phyloP scores from a whole-genome alignment of 2,113 vertebrate species.

The Carlito syrichta region DNA sequence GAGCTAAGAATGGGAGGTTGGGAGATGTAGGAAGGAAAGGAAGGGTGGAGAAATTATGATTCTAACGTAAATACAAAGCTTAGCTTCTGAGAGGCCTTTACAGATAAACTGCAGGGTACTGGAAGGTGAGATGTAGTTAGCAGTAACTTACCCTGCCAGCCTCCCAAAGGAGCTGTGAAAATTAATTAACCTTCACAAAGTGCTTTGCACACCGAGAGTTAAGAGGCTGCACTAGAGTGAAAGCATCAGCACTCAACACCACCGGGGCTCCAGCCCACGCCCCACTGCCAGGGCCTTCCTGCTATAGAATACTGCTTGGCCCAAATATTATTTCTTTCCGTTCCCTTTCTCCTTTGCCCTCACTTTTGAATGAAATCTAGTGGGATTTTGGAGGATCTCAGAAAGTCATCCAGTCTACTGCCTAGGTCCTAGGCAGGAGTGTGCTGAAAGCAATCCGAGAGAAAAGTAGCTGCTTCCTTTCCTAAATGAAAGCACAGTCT shows the following conservation, averaged over 20 bases:
- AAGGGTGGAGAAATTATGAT: background rate
- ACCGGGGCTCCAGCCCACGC: background rate
- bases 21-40: background rate
- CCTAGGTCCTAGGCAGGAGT: background rate
- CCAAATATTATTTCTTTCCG: background rate
- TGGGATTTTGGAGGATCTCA: background rate
- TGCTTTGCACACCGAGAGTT: background rate
- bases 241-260: background rate
- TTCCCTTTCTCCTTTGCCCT: background rate
- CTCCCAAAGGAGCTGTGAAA: slow-evolving; percentile 33
- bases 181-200: slow-evolving; percentile 60
- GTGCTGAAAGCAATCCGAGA: background rate
- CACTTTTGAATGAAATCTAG: background rate
- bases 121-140: slow-evolving; percentile 48
- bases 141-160: slow-evolving; percentile 32
- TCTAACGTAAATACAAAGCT: background rate
- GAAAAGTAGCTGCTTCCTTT: background rate
- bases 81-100: background rate
- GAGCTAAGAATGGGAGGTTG: background rate
- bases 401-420: background rate
- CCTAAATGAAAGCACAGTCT: background rate
- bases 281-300: background rate
- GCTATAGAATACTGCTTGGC: background rate
- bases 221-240: background rate
- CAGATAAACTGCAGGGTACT: background rate